These are phyloP conservation scores for Amniataba percoides DNA, from an alignment of 2,797 vertebrate species.

Conservation along the genomic window DNA sequence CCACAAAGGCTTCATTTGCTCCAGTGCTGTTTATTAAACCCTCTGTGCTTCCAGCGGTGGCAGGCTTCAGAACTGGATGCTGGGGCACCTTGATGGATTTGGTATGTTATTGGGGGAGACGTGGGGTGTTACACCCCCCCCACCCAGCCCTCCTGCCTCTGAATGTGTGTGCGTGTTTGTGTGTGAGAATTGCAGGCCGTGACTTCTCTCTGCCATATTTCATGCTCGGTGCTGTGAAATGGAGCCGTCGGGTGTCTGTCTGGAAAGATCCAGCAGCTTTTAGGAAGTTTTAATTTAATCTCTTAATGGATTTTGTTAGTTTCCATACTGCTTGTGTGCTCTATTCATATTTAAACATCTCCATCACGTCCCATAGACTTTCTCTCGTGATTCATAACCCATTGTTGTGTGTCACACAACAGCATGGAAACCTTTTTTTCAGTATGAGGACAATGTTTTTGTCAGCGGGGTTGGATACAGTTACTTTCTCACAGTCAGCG, in stretches of 20 bases:
- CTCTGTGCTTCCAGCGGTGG: constrained; percentile 59
- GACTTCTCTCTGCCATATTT: constrained; percentile 31
- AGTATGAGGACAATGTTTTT: neutral
- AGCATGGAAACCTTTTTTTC: neutral
- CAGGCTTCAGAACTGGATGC: constrained; percentile 55
- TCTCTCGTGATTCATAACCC: neutral
- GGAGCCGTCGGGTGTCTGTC: constrained; percentile 16
- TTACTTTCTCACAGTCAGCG: neutral
- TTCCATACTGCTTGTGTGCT: neutral
- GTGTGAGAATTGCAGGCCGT: constrained; percentile 33
- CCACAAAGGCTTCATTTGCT: constrained; percentile 54
- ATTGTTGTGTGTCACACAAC: neutral
- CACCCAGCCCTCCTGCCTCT: constrained; percentile 38
- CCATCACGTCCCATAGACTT: neutral
- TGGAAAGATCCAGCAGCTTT: constrained; percentile 40
- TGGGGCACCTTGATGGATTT: constrained; percentile 81
- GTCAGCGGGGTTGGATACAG: neutral
- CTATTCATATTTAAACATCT: neutral
- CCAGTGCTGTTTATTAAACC: constrained; percentile 59
- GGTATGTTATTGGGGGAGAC: constrained; percentile 85
- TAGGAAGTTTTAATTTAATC: constrained; percentile 42
- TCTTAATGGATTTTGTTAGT: neutral
- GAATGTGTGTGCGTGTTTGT: constrained; percentile 36
- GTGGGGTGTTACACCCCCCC: constrained; percentile 65
- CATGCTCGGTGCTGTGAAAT: constrained; percentile 48